Evolutionary conservation across 2,888 invertebrate genomes (phyloP).

Genomic region (Heliconius charithonia): DNA sequence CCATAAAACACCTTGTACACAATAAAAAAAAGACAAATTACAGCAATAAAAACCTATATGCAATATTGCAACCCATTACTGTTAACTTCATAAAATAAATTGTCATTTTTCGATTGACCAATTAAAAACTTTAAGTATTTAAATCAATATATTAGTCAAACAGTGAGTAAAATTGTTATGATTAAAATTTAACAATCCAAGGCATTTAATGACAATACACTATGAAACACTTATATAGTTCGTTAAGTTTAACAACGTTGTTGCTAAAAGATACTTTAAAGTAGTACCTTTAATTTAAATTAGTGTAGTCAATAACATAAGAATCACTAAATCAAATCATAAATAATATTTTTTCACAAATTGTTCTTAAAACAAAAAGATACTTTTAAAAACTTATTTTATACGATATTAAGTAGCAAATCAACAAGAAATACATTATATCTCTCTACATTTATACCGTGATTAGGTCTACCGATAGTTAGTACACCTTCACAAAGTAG

Average conservation of each 20-base stretch:
- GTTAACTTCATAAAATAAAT: not conserved
- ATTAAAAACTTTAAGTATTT: not conserved
- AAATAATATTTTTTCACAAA: not conserved
- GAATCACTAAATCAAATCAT: not conserved
- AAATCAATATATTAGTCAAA: conserved; percentile 16
- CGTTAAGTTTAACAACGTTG: conserved; percentile 2
- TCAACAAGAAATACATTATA: not conserved
- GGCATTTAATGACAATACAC: not conserved
- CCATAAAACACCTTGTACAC: not conserved
- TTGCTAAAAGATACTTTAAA: conserved; percentile 1
- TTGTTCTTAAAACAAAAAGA: not conserved
- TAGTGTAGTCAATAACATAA: not conserved
- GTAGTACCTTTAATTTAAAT: not conserved
- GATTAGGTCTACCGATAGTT: not conserved
- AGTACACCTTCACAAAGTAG: no score
- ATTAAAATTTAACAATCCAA: not conserved
- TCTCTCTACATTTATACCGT: not conserved
- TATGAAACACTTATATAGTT: conserved; percentile 7
- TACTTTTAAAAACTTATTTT: no score
- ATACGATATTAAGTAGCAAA: no score
- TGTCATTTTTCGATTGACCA: not conserved
- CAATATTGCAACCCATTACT: not conserved
- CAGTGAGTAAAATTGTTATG: not conserved
- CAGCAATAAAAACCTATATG: not conserved
- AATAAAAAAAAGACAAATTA: not conserved